Evolutionary conservation across 2,113 vertebrate genomes (phyloP), one percentile per base, ranked within the genome.

Genomic region (Nesospiza acunhae): DNA sequence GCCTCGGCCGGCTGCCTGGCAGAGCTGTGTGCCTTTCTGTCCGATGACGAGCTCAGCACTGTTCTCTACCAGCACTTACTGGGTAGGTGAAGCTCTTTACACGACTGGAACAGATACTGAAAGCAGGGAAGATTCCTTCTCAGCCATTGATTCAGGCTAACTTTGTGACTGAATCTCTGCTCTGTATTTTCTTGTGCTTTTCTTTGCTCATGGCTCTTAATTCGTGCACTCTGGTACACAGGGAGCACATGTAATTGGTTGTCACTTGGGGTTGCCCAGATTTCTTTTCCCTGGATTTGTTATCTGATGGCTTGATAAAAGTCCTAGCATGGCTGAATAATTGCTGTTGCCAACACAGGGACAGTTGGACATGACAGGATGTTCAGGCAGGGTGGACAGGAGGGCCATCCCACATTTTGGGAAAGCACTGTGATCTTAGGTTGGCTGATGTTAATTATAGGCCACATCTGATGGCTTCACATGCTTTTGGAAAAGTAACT

Each of bases 1-100:
- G 98, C 99, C 27, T 99, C 99, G 2, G 99, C 99, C 0, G 99
- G 99, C 70, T 99, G 99, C 90, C 94, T 99, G 31, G 99, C 99
- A 50, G 99, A 99, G 80, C 97, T 99, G n/a, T 99, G 99, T 58
- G 99, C 99, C 11, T 99, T 99, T 78, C 97, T 99, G 95, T 98
- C 99, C 0, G 99, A 99, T 16, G 99, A 99, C 39, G 99, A 99
- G 97, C 98, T 99, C 62, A 96, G 86, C 90, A 82, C 60, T 24
- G 97, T 99, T 42, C 97, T 99, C 77, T 98, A 98, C 78, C 99
- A 99, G 94, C 98, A 99, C 87, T 76, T 99, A 67, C 97, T 99
- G 73, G 99, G 99, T 99, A 97, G 28, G 94, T 87, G 66, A 88
- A 94, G 42, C 68, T 78, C 97, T 73, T 72, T 4, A 26, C 0